A percentile compares a stretch with the other conserved stretches of the same genome.
phyloP scores from a whole-genome alignment of 2,113 vertebrate genomes.

The Tachysurus fulvidraco region DNA sequence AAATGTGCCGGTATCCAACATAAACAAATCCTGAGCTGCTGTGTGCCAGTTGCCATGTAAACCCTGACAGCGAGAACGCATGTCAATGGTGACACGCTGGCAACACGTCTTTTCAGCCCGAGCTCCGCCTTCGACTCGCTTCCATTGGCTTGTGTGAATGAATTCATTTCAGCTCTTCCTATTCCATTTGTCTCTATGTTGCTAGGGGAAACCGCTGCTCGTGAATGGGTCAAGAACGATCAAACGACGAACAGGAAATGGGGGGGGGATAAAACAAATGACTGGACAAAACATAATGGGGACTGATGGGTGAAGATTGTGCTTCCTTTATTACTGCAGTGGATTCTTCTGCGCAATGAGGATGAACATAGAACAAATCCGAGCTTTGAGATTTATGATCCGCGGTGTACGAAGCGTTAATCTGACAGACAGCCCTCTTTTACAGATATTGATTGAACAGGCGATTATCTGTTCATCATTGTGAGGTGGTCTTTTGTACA shows the following conservation, averaged over 20 bases:
- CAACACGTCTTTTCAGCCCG: constrained; percentile 35
- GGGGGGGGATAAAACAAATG: constrained; percentile 50
- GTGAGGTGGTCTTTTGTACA: constrained; percentile 2
- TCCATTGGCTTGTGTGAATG: constrained; percentile 63
- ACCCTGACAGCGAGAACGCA: constrained; percentile 42
- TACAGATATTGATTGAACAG: not conserved
- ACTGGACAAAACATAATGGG: constrained; percentile 44
- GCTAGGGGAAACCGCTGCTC: constrained; percentile 68
- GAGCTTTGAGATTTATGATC: constrained; percentile 24
- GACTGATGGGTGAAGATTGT: not conserved
- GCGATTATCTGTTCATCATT: not conserved
- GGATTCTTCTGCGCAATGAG: constrained; percentile 6
- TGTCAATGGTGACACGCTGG: constrained; percentile 35
- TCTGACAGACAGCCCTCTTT: not conserved
- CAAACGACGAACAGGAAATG: constrained; percentile 64
- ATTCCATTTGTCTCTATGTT: constrained; percentile 70
- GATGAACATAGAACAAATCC: not conserved
- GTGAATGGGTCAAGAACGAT: constrained; percentile 66
- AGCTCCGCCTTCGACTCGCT: constrained; percentile 45
- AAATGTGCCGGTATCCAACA: constrained; percentile 9
- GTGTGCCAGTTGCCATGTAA: constrained; percentile 49
- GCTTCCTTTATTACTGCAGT: not conserved
- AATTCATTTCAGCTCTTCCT: constrained; percentile 61
- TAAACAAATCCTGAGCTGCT: constrained; percentile 33
- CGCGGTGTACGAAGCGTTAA: not conserved